A percentile compares a stretch with the other conserved stretches of the same genome.
These are phyloP conservation scores for Heliangelus exortis DNA, from an alignment of 2,797 vertebrate species.

Conservation along the genomic window DNA sequence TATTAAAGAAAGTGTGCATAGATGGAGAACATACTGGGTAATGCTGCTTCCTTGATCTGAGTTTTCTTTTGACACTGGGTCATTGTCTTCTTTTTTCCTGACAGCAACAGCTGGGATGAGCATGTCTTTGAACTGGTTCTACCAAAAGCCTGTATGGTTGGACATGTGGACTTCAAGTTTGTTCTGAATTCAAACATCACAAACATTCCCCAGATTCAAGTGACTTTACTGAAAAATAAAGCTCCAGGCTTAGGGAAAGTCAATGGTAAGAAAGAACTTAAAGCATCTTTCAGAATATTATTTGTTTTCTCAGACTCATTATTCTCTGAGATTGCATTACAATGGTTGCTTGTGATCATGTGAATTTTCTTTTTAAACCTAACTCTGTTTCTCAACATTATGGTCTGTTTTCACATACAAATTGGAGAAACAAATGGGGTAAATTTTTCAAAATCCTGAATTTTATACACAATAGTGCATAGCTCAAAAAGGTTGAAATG, in stretches of 20 bases:
- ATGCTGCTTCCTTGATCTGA: neutral
- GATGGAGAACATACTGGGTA: neutral
- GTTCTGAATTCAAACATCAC: constrained; percentile 96
- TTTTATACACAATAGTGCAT: neutral
- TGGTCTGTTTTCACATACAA: neutral
- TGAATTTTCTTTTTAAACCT: neutral
- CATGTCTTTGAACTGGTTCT: constrained; percentile 98
- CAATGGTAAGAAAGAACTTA: constrained; percentile 86
- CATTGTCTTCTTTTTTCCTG: neutral
- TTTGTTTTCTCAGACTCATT: neutral
- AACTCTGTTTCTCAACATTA: neutral
- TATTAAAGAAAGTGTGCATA: neutral
- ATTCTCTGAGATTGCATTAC: neutral
- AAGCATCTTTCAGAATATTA: neutral
- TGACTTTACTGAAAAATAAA: constrained; percentile 98
- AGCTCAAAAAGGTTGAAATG: neutral
- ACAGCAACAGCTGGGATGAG: constrained; percentile 97
- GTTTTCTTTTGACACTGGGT: neutral
- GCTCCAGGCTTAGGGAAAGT: constrained; percentile 96
- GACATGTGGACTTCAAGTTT: constrained; percentile 99
- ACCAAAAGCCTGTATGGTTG: constrained; percentile 99
- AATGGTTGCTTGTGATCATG: neutral
- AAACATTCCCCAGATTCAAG: constrained; percentile 99
- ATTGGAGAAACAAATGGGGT: neutral
- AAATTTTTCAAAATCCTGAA: neutral